A percentile compares a stretch with the other conserved stretches of the same genome.
Evolutionary conservation across 2,888 invertebrate genomes (phyloP).

Genomic region (Amiota communis): DNA sequence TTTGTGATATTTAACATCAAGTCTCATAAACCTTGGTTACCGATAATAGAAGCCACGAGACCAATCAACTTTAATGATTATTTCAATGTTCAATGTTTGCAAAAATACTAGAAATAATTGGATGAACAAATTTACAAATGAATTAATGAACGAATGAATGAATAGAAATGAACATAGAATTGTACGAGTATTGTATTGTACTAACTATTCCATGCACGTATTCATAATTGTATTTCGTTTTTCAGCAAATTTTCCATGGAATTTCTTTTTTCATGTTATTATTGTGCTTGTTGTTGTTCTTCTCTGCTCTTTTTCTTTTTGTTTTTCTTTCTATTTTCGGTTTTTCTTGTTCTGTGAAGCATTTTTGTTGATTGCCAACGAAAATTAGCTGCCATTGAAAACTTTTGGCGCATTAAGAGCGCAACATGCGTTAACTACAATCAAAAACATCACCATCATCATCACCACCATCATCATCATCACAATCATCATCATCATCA

Average conservation of each 20-base stretch:
- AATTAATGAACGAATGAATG: too few relatives aligned
- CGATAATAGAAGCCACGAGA: neutral
- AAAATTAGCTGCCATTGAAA: conserved; percentile 24
- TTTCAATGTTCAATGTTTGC: neutral
- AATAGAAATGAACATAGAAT: too few relatives aligned
- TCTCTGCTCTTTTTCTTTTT: neutral
- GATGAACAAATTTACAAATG: too few relatives aligned
- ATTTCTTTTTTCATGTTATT: neutral
- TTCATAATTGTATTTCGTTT: conserved; percentile 21
- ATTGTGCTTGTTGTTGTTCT: neutral
- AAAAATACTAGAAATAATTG: too few relatives aligned
- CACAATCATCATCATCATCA: neutral
- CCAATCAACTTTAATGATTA: neutral
- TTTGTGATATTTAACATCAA: too few relatives aligned
- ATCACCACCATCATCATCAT: neutral
- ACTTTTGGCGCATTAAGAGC: conserved; percentile 24
- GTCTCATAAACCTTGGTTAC: too few relatives aligned
- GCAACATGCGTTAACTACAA: neutral
- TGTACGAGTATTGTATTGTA: too few relatives aligned
- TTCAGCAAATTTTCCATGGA: neutral
- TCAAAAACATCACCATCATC: neutral
- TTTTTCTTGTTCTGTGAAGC: neutral
- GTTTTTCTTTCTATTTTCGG: neutral
- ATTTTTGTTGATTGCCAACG: neutral
- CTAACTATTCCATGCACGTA: conserved; percentile 6